These are phyloP conservation scores for Macrophya alboannulata DNA, from an alignment of 2,888 invertebrate species.

Conservation along the genomic window DNA sequence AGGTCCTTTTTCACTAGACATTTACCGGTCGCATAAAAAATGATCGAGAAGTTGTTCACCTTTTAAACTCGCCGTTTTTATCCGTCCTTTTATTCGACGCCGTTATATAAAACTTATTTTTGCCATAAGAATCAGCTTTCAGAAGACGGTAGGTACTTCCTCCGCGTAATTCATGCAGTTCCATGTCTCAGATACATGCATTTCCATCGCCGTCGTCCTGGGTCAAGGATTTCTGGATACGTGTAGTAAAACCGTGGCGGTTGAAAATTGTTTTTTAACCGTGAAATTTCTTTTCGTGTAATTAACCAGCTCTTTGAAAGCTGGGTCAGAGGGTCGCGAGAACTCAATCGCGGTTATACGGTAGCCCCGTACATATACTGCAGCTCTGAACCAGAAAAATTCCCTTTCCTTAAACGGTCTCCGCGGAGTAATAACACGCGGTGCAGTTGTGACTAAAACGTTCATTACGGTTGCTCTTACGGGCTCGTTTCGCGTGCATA, in stretches of 20 bases:
- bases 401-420: constrained; percentile 46
- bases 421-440: constrained; percentile 49
- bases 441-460: constrained; percentile 52
- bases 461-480: constrained; percentile 50
- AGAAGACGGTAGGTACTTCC: too few species aligned
- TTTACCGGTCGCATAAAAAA: constrained; percentile 16
- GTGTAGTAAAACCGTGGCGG: background rate
- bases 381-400: background rate
- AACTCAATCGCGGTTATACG: background rate
- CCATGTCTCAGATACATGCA: background rate
- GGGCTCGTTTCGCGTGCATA: constrained; percentile 52
- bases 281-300: constrained; percentile 4
- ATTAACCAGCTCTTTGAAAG: constrained; percentile 17
- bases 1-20: constrained; percentile 41
- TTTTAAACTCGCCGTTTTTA: background rate
- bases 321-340: constrained; percentile 36
- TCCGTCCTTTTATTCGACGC: background rate
- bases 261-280: background rate
- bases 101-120: background rate
- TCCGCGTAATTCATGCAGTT: background rate
- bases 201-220: background rate
- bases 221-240: background rate
- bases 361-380: background rate
- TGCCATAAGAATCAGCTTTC: background rate
- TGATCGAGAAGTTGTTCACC: constrained; percentile 17